Evolutionary conservation across 2,888 invertebrate genomes (phyloP), one percentile per base, ranked within the genome.

Genomic region (Acleris holmiana): DNA sequence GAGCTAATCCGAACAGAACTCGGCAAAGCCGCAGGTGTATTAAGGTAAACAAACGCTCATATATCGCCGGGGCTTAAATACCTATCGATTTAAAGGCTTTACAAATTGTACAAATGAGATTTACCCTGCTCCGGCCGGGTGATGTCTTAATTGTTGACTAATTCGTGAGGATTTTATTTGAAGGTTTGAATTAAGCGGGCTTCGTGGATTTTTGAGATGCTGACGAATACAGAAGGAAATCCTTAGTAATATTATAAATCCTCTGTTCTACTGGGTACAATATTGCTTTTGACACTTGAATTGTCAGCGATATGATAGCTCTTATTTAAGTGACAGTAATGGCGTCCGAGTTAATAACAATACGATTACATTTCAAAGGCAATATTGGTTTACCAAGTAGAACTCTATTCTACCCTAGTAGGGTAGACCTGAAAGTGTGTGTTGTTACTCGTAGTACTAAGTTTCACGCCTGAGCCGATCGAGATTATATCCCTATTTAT

Each of bases 21-120:
- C 53, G 10, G 35, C 58, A 35, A 19, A 35, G 63, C 35, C 67
- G 49, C 67, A 67, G 67, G 67, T 67, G 67, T 63, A 54, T 54
- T 17, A 18, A 53, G 21, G 58, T 59, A 55, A 67, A 67, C 67
- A 67, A 67, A 59, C 19, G 58, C 49, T 58, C 62, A 67, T 67
- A 67, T 67, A 67, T 67, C 67, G 67, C 54, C 18, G 29, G 48
- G 66, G 62, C 62, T 67, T 67, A 63, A 67, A 67, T 63, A 62
- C 53, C 49, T 67, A 67, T 67, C 63, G 67, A 62, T 67, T 62
- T 55, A 65, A 65, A 18, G 59, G 65, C 65, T 65, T 65, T 60
- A 55, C 35, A 65, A 60, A 65, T 65, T 65, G 55, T 55, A 65
- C 65, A 55, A 65, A 65, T 44, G 65, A 65, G 65, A 60, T 65